phyloP scores from a whole-genome alignment of 2,888 invertebrate genomes.

The Rhynchonema sp. region DNA sequence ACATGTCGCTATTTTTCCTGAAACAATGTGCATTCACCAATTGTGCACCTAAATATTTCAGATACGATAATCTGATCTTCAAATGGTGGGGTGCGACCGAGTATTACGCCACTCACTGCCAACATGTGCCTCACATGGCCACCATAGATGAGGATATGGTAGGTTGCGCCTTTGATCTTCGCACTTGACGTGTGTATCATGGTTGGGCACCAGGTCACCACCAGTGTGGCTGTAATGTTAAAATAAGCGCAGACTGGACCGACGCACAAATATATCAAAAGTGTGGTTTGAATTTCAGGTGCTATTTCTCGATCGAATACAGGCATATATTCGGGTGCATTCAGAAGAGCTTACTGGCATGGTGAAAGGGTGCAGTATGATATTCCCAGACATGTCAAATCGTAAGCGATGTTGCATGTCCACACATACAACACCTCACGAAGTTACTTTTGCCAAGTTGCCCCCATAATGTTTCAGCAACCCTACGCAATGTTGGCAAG shows the following conservation, averaged over 20 bases:
- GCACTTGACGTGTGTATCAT: too few species aligned
- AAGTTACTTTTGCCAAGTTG: neutral
- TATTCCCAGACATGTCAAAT: neutral
- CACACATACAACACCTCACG: neutral
- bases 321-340: neutral
- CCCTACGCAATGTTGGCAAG: neutral
- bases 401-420: neutral
- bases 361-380: neutral
- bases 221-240: too few species aligned
- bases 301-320: neutral
- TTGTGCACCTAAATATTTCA: too few species aligned
- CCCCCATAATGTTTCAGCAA: neutral
- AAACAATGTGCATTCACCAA: too few species aligned
- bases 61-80: neutral
- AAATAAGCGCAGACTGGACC: too few species aligned
- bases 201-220: too few species aligned
- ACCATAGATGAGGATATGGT: neutral
- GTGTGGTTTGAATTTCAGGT: too few species aligned
- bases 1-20: too few species aligned
- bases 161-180: too few species aligned
- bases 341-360: neutral
- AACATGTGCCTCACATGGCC: neutral
- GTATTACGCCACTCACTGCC: neutral
- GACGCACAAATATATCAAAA: too few species aligned
- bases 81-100: neutral